Base-by-base conservation (phyloP, 2,797 vertebrate species). In the Tarsius wallacei region DNA sequence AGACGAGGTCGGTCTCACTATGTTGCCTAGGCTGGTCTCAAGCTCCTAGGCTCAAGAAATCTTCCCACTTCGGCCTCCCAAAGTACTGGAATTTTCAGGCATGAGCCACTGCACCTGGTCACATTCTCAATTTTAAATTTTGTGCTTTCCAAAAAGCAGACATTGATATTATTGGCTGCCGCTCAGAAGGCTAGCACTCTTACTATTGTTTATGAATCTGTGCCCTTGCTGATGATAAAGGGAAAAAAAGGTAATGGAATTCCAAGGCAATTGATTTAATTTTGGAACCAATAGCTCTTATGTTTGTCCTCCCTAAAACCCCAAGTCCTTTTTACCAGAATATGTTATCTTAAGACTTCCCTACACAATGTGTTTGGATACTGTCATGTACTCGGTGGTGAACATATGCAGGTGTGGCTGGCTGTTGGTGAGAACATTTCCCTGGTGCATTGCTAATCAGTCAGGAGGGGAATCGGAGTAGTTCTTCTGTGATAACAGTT, bases 231-330 rank as follows among this genome's bases (percentile, higher is more conserved):
- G 0, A 68, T 9, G 21, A 87, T 51, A 73, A 90, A n/a, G 47
- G 26, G 12, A 15, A 51, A 71, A 84, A 6, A 63, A 36, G 28
- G 91, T 70, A 70, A 70, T 63, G 19, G n/a, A 55, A 74, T 94
- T 91, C 73, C 84, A 91, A 88, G 42, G 42, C n/a, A 53, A 81
- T 85, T 10, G 16, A 42, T n/a, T 80, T 84, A 61, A 88, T 89
- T 91, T 22, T 91, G 51, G 51, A 53, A 66, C 42, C 84, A 80
- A 55, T 7, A 74, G 26, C 2, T 47, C 11, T 84, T 51, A 22
- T 6, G 14, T 81, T 91, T 85, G 7, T 73, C 88, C 49, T 61
- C 31, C 26, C 89, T 81, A 74, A 91, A 63, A 70, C 36, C 31
- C 28, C 24, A 87, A 33, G 15, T 84, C 59, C 8, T 3, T 15